Base-by-base conservation (phyloP, 1,140 invertebrate genomes). In the Drosophila tsacasi region DNA sequence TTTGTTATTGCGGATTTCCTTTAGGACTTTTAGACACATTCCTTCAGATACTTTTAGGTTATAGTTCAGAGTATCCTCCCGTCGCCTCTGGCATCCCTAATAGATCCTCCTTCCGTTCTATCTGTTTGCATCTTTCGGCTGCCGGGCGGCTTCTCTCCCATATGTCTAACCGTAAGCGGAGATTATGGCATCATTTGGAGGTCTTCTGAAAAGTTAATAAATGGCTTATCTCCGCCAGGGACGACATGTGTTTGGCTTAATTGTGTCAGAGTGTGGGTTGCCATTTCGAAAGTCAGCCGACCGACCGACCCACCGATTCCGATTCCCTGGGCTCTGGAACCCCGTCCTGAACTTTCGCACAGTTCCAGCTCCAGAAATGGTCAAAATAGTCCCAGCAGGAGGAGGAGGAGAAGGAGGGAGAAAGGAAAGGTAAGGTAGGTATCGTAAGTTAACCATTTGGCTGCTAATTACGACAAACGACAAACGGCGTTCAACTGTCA, bases 161-260 rank as follows among this genome's bases (percentile, higher is more conserved):
- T 76, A 61, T 89, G 84, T 87, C 83, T 75, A 84, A 87, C 83
- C 83, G 83, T 78, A 87, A 81, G 83, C 83, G 83, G 83, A 87
- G 84, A 89, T 91, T 90, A 91, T 90, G 81, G 85, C 85, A 90
- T 91, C 85, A 90, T 91, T 90, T 90, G 65, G 72, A 76, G 65
- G 73, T 81, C 85, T 71, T 84, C 85, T 85, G 82, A 90, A 90
- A 90, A 90, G 85, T 90, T 90, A 90, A 90, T 90, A 90, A 90
- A 90, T 90, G 85, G 85, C 85, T 90, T 90, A 90, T 90, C 85
- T 86, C 59, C 63, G 69, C 32, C 72, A 46, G 59, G 50, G 64
- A 75, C 74, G 84, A 89, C 84, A 89, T 90, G 85, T 90, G 81
- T 90, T 90, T 89, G 85, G 85, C 86, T 89, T 89, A 90, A 89